These are phyloP conservation scores for Blera fallax DNA, from an alignment of 2,888 invertebrate genomes.

Conservation along the genomic window DNA sequence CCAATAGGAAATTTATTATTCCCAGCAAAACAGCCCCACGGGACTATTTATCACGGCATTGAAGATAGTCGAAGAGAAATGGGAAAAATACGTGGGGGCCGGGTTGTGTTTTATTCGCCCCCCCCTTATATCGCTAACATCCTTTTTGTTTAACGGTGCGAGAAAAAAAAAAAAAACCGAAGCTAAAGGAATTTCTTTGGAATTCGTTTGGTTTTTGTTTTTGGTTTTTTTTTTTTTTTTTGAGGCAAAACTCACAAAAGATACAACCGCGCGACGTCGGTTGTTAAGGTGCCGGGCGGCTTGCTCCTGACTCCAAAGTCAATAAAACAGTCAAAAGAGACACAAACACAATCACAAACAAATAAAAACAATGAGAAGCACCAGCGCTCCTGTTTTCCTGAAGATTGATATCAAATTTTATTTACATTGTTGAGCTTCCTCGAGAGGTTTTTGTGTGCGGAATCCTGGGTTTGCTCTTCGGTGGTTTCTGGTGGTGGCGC, in stretches of 20 bases:
- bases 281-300: conserved; percentile 33
- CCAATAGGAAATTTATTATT: conserved; percentile 51
- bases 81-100: background rate
- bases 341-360: conserved; percentile 34
- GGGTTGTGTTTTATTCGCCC: background rate
- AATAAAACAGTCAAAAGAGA: conserved; percentile 52
- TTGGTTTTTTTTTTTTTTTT: background rate
- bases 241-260: background rate
- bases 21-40: conserved; percentile 42
- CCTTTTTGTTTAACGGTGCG: conserved; percentile 19
- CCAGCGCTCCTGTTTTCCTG: conserved; percentile 39
- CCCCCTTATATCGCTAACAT: background rate
- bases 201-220: background rate
- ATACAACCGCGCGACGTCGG: conserved; percentile 17
- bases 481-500: conserved; percentile 11
- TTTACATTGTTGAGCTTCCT: conserved; percentile 69
- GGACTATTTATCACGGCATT: conserved; percentile 53
- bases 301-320: conserved; percentile 56
- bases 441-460: conserved; percentile 28
- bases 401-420: conserved; percentile 72
- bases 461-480: conserved; percentile 20
- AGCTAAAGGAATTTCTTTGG: conserved; percentile 1
- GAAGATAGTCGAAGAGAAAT: conserved; percentile 21
- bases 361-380: conserved; percentile 56
- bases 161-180: background rate